Conservation (phyloP, 2,888 invertebrate species). For the Sclerodermus sp. region DNA sequence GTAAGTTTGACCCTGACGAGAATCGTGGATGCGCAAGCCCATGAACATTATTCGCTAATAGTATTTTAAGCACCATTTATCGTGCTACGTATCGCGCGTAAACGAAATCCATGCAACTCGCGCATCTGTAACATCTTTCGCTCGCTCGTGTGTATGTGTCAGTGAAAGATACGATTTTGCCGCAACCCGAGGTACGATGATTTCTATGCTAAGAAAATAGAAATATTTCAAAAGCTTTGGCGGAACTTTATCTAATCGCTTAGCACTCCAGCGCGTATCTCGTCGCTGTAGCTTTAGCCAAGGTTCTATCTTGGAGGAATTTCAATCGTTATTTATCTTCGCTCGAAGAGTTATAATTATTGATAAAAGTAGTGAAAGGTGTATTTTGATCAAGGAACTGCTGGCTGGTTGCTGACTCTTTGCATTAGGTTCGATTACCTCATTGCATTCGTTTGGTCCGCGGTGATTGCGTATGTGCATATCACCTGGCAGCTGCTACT, state of each 20-base stretch:
- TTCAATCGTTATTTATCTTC: no score
- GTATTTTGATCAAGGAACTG: conserved; percentile 1
- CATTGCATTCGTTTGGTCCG: background rate
- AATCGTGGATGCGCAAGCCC: conserved; percentile 20
- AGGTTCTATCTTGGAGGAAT: no score
- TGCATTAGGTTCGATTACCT: conserved; percentile 6
- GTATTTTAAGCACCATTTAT: conserved; percentile 10
- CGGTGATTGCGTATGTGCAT: conserved; percentile 1
- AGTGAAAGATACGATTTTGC: no score
- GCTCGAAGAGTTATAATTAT: conserved; percentile 17
- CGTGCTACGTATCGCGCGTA: background rate
- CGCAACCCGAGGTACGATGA: no score
- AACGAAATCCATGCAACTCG: no score
- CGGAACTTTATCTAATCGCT: no score
- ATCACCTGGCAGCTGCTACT: background rate
- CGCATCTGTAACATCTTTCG: no score
- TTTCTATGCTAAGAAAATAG: no score
- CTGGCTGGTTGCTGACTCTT: background rate
- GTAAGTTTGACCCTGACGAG: conserved; percentile 29
- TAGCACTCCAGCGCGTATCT: no score
- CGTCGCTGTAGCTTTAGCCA: no score
- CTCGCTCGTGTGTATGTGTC: no score
- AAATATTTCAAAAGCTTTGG: no score
- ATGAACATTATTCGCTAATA: background rate
- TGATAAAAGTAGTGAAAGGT: conserved; percentile 31